Evolutionary conservation across 2,888 invertebrate species (phyloP).

Genomic region (Drosophila maculinotata): DNA sequence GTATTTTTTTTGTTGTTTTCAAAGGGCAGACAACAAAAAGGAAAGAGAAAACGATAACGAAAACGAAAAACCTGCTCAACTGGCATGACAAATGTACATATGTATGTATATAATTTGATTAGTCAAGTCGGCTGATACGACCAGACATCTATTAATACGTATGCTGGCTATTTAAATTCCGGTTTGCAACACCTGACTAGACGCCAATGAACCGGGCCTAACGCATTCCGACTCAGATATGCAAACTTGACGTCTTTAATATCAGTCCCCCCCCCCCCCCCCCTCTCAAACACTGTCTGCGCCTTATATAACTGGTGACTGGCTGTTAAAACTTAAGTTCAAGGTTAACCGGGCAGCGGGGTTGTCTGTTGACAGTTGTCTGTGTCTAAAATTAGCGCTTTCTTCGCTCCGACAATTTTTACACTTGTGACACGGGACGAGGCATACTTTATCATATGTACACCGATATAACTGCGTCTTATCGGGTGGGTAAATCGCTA

Average conservation of each 20-base stretch:
- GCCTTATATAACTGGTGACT: conserved; percentile 37
- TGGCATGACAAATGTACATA: conserved; percentile 46
- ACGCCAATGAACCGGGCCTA: conserved; percentile 49
- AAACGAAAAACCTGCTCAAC: conserved; percentile 36
- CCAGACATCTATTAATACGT: conserved; percentile 55
- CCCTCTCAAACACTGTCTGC: conserved; percentile 20
- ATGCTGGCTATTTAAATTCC: conserved; percentile 51
- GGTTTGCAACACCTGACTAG: conserved; percentile 67
- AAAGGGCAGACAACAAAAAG: too few species aligned
- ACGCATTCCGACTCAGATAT: conserved; percentile 52
- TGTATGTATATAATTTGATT: too few species aligned
- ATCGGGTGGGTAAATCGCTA: conserved; percentile 17
- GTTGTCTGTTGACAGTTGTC: conserved; percentile 23
- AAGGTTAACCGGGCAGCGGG: conserved; percentile 49
- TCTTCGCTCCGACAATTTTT: conserved; percentile 38
- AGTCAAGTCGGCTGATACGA: conserved; percentile 64
- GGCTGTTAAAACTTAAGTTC: too few species aligned
- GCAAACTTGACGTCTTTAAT: conserved; percentile 51
- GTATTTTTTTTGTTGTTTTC: too few species aligned
- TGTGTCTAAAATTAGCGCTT: conserved; percentile 46
- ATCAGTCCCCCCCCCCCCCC: background rate
- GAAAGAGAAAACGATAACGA: conserved; percentile 1
- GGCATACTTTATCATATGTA: conserved; percentile 25
- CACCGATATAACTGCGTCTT: conserved; percentile 45
- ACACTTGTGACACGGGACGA: conserved; percentile 38